These are phyloP conservation scores for Dryobotodes eremita DNA, from an alignment of 2,888 invertebrate genomes.

Conservation along the genomic window DNA sequence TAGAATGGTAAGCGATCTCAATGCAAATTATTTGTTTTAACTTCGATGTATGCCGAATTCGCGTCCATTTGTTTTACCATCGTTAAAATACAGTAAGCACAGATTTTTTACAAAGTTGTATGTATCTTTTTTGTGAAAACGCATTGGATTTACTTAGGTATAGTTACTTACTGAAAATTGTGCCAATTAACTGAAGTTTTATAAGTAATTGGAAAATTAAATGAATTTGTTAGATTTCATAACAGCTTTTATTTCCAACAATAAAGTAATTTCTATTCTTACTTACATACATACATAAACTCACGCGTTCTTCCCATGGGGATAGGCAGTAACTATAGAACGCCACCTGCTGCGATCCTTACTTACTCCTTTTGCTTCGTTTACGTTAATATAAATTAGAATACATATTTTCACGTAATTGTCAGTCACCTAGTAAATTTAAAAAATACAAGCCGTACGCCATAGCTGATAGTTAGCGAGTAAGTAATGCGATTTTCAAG, in stretches of 20 bases:
- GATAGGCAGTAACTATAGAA: neutral
- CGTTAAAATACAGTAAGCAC: constrained; percentile 22
- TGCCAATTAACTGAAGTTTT: neutral
- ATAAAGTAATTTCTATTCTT: neutral
- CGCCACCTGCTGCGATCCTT: neutral
- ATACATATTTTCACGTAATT: neutral
- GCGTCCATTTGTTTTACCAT: constrained; percentile 44
- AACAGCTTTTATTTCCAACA: neutral
- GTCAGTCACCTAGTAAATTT: neutral
- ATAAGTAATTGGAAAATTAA: neutral
- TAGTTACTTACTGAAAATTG: neutral
- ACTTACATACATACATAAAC: neutral
- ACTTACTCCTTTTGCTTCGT: neutral
- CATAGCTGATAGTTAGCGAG: constrained; percentile 57
- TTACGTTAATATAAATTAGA: neutral
- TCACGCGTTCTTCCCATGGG: neutral
- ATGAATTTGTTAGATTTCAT: neutral
- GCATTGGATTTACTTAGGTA: neutral
- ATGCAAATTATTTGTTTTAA: constrained; percentile 85
- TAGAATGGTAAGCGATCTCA: constrained; percentile 84
- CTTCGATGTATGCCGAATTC: constrained; percentile 65
- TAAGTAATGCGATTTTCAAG: constrained; percentile 77
- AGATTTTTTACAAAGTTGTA: neutral
- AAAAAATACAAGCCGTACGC: neutral
- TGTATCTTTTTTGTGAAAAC: neutral